These are phyloP conservation scores for Siniperca chuatsi DNA, from an alignment of 2,113 vertebrate species.

Conservation along the genomic window DNA sequence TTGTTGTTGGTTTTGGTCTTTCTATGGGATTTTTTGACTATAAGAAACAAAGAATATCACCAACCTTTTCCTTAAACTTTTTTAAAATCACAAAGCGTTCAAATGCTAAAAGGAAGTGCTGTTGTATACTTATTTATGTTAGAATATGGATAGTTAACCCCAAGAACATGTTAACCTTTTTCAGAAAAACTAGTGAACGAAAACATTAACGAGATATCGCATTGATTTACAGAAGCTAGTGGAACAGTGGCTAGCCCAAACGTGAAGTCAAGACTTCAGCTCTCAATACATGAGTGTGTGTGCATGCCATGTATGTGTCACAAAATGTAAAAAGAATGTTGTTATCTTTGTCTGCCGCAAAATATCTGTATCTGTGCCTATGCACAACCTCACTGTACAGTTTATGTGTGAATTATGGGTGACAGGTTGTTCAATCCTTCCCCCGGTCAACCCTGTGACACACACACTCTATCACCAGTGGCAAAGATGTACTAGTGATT, in stretches of 20 bases:
- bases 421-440: conserved; percentile 74
- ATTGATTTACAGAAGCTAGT: background rate
- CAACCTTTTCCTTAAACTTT: background rate
- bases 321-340: background rate
- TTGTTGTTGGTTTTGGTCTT: background rate
- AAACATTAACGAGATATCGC: background rate
- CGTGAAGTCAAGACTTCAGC: background rate
- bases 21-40: too few species aligned
- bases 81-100: background rate
- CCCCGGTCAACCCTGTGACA: conserved; percentile 68
- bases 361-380: background rate
- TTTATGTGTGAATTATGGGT: conserved; percentile 74
- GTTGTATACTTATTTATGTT: background rate
- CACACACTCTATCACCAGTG: conserved; percentile 75
- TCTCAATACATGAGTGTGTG: background rate
- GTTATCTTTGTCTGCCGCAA: conserved; percentile 6
- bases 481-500: conserved; percentile 79
- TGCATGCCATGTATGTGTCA: background rate
- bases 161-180: background rate
- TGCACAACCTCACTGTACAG: conserved; percentile 21
- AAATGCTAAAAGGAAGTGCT: background rate
- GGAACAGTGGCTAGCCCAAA: background rate
- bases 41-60: background rate
- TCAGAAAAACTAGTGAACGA: background rate
- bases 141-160: background rate